phyloP scores from a whole-genome alignment of 2,113 vertebrate species.

The Centropristis striata region DNA sequence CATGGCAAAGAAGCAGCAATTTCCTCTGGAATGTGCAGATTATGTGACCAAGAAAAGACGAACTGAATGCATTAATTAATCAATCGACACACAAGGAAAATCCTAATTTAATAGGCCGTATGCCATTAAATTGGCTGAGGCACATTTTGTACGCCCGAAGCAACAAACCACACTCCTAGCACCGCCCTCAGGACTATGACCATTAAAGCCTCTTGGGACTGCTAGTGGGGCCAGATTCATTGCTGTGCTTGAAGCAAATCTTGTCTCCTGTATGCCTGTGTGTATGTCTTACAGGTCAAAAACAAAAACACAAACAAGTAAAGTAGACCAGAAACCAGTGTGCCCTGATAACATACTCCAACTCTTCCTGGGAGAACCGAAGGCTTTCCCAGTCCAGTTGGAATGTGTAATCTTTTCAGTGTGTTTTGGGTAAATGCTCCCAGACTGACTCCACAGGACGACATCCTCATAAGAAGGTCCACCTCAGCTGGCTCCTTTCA shows the following conservation, averaged over 20 bases:
- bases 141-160: not conserved
- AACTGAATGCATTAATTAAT: constrained; percentile 6
- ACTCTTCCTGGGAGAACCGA: not conserved
- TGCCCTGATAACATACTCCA: not conserved
- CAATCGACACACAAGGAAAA: constrained; percentile 1
- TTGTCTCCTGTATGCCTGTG: not conserved
- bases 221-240: not conserved
- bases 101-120: constrained; percentile 11
- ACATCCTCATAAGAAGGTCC: not conserved
- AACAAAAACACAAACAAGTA: not conserved
- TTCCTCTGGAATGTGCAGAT: constrained; percentile 6
- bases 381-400: not conserved
- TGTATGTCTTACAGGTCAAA: too few species aligned
- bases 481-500: not conserved
- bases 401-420: not conserved
- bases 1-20: not conserved
- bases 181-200: not conserved
- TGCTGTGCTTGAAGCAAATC: not conserved
- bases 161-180: not conserved
- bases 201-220: not conserved
- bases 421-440: not conserved
- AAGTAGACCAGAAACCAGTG: not conserved
- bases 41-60: constrained; percentile 18
- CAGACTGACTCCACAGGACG: not conserved
- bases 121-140: constrained; percentile 1